Evolutionary conservation across 2,797 vertebrate species (phyloP), one percentile per base, ranked within the genome.

Genomic region (Anolis apletophallus): DNA sequence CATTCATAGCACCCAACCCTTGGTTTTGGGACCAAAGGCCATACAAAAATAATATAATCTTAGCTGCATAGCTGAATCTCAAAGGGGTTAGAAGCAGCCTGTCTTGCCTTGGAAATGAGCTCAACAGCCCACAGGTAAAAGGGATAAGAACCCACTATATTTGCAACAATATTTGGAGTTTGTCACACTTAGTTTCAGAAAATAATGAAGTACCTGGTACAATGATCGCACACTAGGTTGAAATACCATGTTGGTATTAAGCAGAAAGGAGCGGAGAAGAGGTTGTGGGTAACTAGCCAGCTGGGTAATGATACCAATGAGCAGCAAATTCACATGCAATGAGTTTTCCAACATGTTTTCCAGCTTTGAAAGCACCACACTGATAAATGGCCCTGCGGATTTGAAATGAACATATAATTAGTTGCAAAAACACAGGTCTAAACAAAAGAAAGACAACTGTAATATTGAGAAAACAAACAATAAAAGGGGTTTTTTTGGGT

Each of bases 271-370:
- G 73, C 97, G 98, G 84, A 99, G 97, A 4, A 99, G 98, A 0
- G 99, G 98, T 94, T 99, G 99, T 14, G 99, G 98, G 89, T 98
- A 99, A 84, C 97, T 96, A 26, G 99, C 98, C 90, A 99, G 90
- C 95, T 99, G 98, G 19, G 98, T 98, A 92, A 99, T 94, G 95
- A 99, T 99, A 85, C 98, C 99, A 1, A 99, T 99, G 40, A 99
- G 95, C 92, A 99, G 91, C 95, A 99, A 89, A 95, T 99, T 99
- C 11, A 99, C 97, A 0, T 99, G 98, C 68, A 99, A 95, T 0
- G 98, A 97, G 94, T 99, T 99, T 29, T 98, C 97, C 93, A 98
- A 93, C 99, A 99, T 99, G 94, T 99, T 99, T 96, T 99, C 99
- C 96, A 99, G 96, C 79, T 99, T 99, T 0, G 99, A 99, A 88